Evolutionary conservation across 2,797 vertebrate species (phyloP), one percentile per base, ranked within the genome.

Genomic region (Nasua narica): DNA sequence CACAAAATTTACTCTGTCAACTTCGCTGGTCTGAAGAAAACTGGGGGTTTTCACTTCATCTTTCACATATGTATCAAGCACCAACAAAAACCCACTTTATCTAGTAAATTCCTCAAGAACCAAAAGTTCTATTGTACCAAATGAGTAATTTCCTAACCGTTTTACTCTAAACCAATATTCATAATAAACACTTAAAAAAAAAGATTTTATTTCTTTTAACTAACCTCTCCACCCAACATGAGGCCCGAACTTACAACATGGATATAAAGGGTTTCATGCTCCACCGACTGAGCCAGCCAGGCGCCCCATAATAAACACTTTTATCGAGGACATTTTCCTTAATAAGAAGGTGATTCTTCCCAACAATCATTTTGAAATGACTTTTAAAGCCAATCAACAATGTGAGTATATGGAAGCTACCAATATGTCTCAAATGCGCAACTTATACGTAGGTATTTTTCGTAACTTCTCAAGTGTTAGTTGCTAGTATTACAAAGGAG

Each of bases 381-480:
- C n/a, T 69, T 94, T 74, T 25, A 87, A 96, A 95, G 25, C 19
- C 46, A 83, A 48, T 14, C 40, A 72, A 89, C 50, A 81, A 48
- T 46, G 37, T 84, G 50, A 96, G 56, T 83, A 78, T 21, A 88
- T 15, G 40, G n/a, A 40, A 94, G 69, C 60, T 84, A 86, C 18
- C 23, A 77, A 43, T 23, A 77, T 87, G 91, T 60, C 77, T 92
- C 85, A 86, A 56, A 82, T 10, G 35, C 52, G 7, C 52, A 90
- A 94, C 18, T 85, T 81, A 72, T 27, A 84, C 46, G 90, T 25
- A 70, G 21, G 12, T 29, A 83, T 29, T 78, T 94, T 91, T 72
- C 69, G 46, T 77, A 92, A 91, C 37, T 46, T 84, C 78, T 94
- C 69, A 76, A 94, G 23, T 65, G 46, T 92, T 35, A 96, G 54